Evolutionary conservation across 53 echinoderm and acorn worm genomes (phyloP), one percentile per base, ranked within the genome.

Genomic region (Arbacia lixula): DNA sequence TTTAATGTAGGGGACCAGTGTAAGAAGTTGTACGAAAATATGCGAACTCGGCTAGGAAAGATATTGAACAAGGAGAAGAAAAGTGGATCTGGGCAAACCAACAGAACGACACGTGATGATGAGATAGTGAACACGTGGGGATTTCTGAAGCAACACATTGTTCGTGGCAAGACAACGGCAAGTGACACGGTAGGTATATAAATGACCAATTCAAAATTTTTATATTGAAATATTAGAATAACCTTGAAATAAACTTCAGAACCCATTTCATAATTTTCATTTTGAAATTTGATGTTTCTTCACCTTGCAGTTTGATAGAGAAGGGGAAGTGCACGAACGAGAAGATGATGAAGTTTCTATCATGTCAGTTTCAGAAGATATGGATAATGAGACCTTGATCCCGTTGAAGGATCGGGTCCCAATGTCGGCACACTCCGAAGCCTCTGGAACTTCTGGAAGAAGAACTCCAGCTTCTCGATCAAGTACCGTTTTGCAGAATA

Each of bases 81-180:
- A n/a, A n/a, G n/a, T n/a, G n/a, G n/a, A n/a, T n/a, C n/a, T n/a
- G n/a, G n/a, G n/a, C n/a, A n/a, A n/a, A n/a, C n/a, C n/a, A n/a
- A n/a, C n/a, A n/a, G n/a, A n/a, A n/a, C n/a, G n/a, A n/a, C n/a
- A n/a, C n/a, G n/a, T n/a, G n/a, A n/a, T n/a, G n/a, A n/a, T n/a
- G 36, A 66, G 66, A 66, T 66, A 32, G 66, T 66, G 36, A 66
- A 32, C 66, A 66, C 66, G 66, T 66, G 66, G 66, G 66, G 36
- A 66, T 66, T 34, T 66, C 36, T 66, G 11, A 36, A 66, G 66
- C 33, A 66, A 66, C 66, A 66, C 66, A 66, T 66, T 34, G 66
- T 66, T 32, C 66, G 66, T 32, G 66, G 36, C 33, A 36, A 66
- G 66, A 66, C 66, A 34, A 36, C 36, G 33, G 66, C 66, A 66